Percentiles rank a stretch among this genome's conserved stretches.
Conservation (phyloP, 2,888 invertebrate genomes). For the Chaitophorus viminalis region DNA sequence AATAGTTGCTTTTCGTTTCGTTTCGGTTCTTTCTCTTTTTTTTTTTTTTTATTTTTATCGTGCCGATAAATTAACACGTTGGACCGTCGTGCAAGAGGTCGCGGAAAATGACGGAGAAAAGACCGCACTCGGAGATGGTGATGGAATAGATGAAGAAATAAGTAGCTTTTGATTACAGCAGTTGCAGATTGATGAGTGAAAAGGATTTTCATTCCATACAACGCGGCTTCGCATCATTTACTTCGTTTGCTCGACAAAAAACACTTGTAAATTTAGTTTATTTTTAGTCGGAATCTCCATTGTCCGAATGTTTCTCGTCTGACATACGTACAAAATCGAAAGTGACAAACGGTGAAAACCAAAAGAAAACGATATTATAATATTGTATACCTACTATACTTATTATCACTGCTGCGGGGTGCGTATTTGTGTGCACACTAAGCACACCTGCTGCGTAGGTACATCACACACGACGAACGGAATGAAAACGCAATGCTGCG, state of each 20-base stretch:
- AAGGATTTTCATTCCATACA: neutral
- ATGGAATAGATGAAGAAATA: neutral
- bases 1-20: neutral
- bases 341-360: no score
- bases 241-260: no score
- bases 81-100: neutral
- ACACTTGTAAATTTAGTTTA: neutral
- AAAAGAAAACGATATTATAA: no score
- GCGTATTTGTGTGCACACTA: no score
- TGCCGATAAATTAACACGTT: neutral
- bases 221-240: no score
- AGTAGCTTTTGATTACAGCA: neutral
- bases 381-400: no score
- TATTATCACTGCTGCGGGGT: neutral
- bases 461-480: no score
- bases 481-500: no score
- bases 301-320: neutral
- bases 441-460: no score
- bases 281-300: neutral
- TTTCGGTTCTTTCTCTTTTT: constrained; percentile 42
- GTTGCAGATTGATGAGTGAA: neutral
- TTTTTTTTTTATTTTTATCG: neutral
- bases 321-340: no score
- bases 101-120: neutral
- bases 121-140: neutral